A percentile compares a stretch with the other conserved stretches of the same genome.
phyloP scores from a whole-genome alignment of 1,140 invertebrate species.

The Bemisia tabaci region DNA sequence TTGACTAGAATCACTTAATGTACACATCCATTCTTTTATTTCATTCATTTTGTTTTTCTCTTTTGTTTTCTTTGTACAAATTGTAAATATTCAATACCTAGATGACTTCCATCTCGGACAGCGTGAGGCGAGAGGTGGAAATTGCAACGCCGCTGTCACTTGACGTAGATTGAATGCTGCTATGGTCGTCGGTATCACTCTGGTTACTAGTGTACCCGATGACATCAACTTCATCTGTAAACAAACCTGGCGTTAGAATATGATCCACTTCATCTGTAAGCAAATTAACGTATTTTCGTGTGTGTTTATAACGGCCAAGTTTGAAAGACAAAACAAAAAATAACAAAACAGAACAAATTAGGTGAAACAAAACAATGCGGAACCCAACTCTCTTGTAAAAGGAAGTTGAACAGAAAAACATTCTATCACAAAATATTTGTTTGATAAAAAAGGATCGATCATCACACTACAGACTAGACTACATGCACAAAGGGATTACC shows the following conservation, averaged over 20 bases:
- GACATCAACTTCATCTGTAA: slow-evolving; percentile 76
- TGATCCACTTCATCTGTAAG: slow-evolving; percentile 10
- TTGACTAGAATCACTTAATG: neutral
- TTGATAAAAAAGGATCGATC: too few relatives aligned
- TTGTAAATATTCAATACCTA: neutral
- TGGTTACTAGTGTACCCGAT: slow-evolving; percentile 73
- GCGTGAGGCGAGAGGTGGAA: slow-evolving; percentile 51
- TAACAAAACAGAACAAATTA: neutral
- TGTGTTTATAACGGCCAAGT: neutral
- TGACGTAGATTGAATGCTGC: slow-evolving; percentile 56
- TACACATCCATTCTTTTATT: neutral
- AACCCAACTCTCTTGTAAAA: too few relatives aligned
- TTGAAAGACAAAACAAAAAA: neutral
- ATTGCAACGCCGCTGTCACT: slow-evolving; percentile 65
- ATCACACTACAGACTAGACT: too few relatives aligned
- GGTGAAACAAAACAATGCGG: neutral
- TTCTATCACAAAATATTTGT: too few relatives aligned
- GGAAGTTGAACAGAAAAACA: neutral
- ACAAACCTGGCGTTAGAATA: slow-evolving; percentile 12
- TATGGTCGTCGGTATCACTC: slow-evolving; percentile 71
- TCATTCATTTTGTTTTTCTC: neutral
- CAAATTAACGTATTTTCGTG: slow-evolving; percentile 2
- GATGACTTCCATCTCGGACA: slow-evolving; percentile 33
- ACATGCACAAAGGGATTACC: too few relatives aligned
- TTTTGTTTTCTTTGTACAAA: neutral